A percentile compares a stretch with the other conserved stretches of the same genome.
Conservation (phyloP, 37 sponge, comb jelly and placozoan species). For the Oscarella lobularis region DNA sequence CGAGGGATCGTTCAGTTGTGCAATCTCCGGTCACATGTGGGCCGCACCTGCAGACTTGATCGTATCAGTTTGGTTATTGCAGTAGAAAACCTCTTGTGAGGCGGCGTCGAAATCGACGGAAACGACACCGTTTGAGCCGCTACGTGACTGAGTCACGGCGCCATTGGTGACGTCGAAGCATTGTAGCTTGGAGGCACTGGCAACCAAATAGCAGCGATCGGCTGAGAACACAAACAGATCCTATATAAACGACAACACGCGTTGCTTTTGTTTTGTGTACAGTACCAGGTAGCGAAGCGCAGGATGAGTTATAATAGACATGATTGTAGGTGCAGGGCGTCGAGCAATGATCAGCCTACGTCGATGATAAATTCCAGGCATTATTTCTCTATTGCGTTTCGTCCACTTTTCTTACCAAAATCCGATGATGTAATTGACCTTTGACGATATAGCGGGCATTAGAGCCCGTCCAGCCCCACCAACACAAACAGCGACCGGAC, state of each 20-base stretch:
- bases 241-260: no score
- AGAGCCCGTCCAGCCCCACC: neutral
- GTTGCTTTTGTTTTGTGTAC: neutral
- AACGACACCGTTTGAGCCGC: neutral
- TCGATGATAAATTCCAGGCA: no score
- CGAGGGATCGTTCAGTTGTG: no score
- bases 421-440: neutral
- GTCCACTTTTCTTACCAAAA: neutral
- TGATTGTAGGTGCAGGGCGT: neutral
- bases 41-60: neutral
- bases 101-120: neutral
- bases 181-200: neutral
- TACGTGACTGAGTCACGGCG: neutral
- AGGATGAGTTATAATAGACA: neutral
- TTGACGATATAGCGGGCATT: neutral
- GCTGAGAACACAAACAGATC: neutral
- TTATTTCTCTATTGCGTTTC: no score
- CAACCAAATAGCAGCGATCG: neutral
- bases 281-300: neutral
- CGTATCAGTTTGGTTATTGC: neutral
- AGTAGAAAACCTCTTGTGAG: neutral
- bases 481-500: neutral
- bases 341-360: neutral
- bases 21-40: no score
- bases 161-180: neutral